Evolutionary conservation across 2,888 invertebrate species (phyloP), one percentile per base, ranked within the genome.

Genomic region (Campaea margaritaria): DNA sequence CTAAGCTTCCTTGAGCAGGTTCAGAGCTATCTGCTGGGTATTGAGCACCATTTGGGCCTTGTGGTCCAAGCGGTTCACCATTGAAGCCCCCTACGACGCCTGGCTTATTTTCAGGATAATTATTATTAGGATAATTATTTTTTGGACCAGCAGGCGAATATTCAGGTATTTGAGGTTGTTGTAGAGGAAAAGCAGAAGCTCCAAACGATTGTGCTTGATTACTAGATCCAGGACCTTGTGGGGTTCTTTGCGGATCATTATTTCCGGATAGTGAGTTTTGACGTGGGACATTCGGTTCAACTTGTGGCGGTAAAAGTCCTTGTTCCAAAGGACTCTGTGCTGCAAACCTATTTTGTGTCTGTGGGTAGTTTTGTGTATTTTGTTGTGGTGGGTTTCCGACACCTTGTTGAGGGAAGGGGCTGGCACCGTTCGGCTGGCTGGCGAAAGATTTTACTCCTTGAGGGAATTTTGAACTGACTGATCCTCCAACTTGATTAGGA

Each of bases 401-500:
- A 4, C 45, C 45, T 47, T 56, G 54, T 15, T 46, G 58, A 21
- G 48, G 21, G 28, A 15, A 38, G 31, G 34, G 38, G 15, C 10
- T 51, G n/a, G n/a, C 52, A 56, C 12, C 11, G 31, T 47, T 50
- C 34, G 46, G 54, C 28, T 54, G 57, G 36, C 21, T 42, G 12
- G 42, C 2, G 21, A 58, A 58, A 2, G 60, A 15, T 58, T 59
- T 61, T 5, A 48, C 31, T 34, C 15, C 58, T 39, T 54, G 48
- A 12, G 62, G 41, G 41, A 62, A 56, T 46, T 48, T 58, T 3
- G 58, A 50, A 48, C 36, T 54, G 1, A 15, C 44, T 34, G 39
- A 39, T 44, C 41, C 15, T 27, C 46, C 51, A 21, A 59, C 62
- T 39, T 58, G 57, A 15, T 47, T 53, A 31, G 55, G 62, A n/a